Percentiles rank a stretch among this genome's conserved stretches.
phyloP scores from a whole-genome alignment of 2,797 vertebrate species.

The Novumbra hubbsi region DNA sequence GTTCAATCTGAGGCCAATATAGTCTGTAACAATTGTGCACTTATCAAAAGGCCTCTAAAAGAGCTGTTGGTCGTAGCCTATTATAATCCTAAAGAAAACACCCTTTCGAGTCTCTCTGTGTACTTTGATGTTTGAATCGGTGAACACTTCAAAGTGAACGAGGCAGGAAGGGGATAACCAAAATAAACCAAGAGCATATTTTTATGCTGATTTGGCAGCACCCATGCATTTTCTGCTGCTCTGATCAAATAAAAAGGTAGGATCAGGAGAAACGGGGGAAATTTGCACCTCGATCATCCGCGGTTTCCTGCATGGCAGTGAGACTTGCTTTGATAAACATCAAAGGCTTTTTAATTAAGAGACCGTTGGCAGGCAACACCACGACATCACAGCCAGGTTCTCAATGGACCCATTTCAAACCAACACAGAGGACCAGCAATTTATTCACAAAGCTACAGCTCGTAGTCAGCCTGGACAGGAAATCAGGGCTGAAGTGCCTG shows the following conservation, averaged over 20 bases:
- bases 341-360: slow-evolving; percentile 61
- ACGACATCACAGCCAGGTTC: not conserved
- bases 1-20: not conserved
- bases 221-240: slow-evolving; percentile 59
- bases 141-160: slow-evolving; percentile 68
- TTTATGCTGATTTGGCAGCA: slow-evolving; percentile 72
- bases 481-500: not conserved
- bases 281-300: slow-evolving; percentile 72
- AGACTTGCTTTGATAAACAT: slow-evolving; percentile 68
- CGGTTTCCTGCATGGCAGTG: slow-evolving; percentile 58
- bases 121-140: slow-evolving; percentile 77
- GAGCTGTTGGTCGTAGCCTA: slow-evolving; percentile 2
- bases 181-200: slow-evolving; percentile 51
- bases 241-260: slow-evolving; percentile 61
- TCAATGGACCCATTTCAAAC: not conserved
- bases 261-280: slow-evolving; percentile 47
- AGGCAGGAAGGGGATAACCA: slow-evolving; percentile 13
- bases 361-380: slow-evolving; percentile 12
- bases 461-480: not conserved
- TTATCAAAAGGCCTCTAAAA: not conserved
- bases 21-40: not conserved
- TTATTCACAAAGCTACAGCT: not conserved
- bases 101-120: slow-evolving; percentile 45
- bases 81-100: slow-evolving; percentile 50
- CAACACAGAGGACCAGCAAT: not conserved